Conservation (phyloP, 2,888 invertebrate species). For the Eupithecia subumbrata region DNA sequence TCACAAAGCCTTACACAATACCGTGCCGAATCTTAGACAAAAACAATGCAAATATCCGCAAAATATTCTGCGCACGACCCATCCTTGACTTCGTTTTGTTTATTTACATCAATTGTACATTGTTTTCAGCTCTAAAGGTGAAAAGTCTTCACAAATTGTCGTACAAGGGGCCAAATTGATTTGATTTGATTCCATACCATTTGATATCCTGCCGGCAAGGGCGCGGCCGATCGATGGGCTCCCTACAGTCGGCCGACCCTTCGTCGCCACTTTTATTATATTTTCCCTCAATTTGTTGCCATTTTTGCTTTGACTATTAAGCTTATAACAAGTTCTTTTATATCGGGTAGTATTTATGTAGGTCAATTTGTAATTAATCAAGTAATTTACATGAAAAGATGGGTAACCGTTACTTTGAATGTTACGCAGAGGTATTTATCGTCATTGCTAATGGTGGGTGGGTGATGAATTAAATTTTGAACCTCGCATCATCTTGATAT, state of each 20-base stretch:
- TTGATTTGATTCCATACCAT: conserved; percentile 34
- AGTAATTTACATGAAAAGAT: not conserved
- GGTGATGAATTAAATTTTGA: not conserved
- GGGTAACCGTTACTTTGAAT: not conserved
- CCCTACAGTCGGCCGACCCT: conserved; percentile 33
- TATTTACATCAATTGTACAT: conserved; percentile 40
- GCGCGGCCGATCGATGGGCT: conserved; percentile 44
- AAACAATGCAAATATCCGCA: conserved; percentile 16
- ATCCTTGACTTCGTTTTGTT: conserved; percentile 49
- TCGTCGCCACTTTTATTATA: conserved; percentile 26
- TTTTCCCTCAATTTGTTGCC: conserved; percentile 23
- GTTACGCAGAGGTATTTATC: not conserved
- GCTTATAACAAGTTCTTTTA: not conserved
- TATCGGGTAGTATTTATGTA: not conserved
- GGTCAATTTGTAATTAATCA: not conserved
- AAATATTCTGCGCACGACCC: conserved; percentile 42
- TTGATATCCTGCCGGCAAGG: conserved; percentile 39
- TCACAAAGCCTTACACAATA: conserved; percentile 22
- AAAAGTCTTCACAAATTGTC: conserved; percentile 11
- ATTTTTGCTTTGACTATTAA: not conserved
- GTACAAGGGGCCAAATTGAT: conserved; percentile 19
- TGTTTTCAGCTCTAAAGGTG: not conserved
- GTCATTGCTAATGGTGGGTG: not conserved
- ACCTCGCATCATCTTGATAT: not conserved
- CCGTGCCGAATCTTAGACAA: conserved; percentile 54